These are phyloP conservation scores for Axea sp. DNA, from an alignment of 2,888 invertebrate genomes.

Conservation along the genomic window DNA sequence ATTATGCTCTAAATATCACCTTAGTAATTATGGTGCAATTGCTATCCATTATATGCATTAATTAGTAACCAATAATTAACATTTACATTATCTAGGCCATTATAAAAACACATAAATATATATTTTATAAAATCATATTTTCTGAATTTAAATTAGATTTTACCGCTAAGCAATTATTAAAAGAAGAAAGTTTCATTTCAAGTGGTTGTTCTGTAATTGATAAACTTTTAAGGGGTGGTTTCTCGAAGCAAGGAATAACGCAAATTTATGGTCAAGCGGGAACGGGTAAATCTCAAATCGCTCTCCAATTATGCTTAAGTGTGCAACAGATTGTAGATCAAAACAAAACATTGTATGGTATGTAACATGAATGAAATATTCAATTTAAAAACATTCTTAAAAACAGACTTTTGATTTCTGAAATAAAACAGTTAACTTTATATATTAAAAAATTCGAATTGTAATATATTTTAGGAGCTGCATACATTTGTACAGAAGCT, in stretches of 20 bases:
- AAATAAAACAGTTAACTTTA: too few relatives aligned
- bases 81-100: too few relatives aligned
- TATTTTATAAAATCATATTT: too few relatives aligned
- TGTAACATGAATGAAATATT: constrained; percentile 2
- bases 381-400: neutral
- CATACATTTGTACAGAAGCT: constrained; percentile 90
- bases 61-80: too few relatives aligned
- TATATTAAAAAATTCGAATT: too few relatives aligned
- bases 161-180: constrained; percentile 44
- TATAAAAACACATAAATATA: too few relatives aligned
- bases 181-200: constrained; percentile 69
- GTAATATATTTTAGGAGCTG: constrained; percentile 74
- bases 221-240: constrained; percentile 84
- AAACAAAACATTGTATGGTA: constrained; percentile 82
- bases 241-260: constrained; percentile 84
- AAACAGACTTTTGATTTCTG: too few relatives aligned
- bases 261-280: constrained; percentile 91
- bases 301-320: constrained; percentile 85
- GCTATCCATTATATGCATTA: too few relatives aligned
- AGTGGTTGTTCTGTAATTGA: constrained; percentile 84
- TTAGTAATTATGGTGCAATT: too few relatives aligned
- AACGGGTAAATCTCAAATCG: constrained; percentile 90
- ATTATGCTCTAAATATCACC: too few relatives aligned
- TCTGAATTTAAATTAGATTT: too few relatives aligned
- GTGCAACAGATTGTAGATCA: constrained; percentile 82